phyloP scores from a whole-genome alignment of 2,113 vertebrate species.

The Dendrocopos noguchii region DNA sequence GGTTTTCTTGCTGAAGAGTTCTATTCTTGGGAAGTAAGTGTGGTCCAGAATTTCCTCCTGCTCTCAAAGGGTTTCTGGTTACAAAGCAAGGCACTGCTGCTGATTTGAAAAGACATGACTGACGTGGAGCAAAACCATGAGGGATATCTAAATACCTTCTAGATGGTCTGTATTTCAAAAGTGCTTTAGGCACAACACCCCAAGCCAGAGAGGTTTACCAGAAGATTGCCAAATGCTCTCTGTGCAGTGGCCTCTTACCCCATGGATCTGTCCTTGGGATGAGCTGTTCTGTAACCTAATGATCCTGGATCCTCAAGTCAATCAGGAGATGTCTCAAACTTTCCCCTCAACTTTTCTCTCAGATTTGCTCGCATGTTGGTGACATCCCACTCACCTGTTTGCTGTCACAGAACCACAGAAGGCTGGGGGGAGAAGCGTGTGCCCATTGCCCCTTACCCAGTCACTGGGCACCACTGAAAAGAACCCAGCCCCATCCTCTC shows the following conservation, averaged over 20 bases:
- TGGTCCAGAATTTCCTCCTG: slow-evolving; percentile 42
- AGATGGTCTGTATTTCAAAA: background rate
- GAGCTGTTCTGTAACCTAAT: background rate
- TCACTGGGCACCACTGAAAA: too few relatives aligned
- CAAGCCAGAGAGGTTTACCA: background rate
- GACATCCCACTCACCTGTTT: background rate
- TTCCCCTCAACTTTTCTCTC: background rate
- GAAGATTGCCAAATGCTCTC: background rate
- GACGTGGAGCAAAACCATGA: background rate
- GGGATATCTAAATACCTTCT: background rate
- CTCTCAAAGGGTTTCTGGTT: slow-evolving; percentile 1
- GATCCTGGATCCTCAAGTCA: background rate
- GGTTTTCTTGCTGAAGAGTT: slow-evolving; percentile 10
- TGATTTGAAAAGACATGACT: background rate
- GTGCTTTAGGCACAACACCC: background rate
- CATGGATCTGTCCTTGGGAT: background rate
- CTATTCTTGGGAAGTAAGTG: background rate
- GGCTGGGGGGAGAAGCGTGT: too few relatives aligned
- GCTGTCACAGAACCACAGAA: too few relatives aligned
- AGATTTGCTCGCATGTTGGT: background rate
- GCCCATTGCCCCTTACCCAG: too few relatives aligned
- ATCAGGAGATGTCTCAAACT: background rate
- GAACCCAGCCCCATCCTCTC: too few relatives aligned
- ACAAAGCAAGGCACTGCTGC: background rate
- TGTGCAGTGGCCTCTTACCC: background rate